These are phyloP conservation scores for Bostrychus sinensis DNA, from an alignment of 2,113 vertebrate genomes.

Conservation along the genomic window DNA sequence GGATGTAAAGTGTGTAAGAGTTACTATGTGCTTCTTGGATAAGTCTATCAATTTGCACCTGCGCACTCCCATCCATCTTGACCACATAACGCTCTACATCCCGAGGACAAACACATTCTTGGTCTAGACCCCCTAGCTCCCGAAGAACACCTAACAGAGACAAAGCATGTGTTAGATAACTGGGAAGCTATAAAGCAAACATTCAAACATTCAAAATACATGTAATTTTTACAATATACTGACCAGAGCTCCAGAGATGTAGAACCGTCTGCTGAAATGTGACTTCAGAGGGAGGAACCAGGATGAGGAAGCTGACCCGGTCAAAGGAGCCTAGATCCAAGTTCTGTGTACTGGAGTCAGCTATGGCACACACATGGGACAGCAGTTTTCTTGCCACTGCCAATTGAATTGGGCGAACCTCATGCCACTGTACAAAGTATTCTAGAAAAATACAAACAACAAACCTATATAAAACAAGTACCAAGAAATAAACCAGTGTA, in stretches of 20 bases:
- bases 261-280: constrained; percentile 93
- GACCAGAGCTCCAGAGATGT: constrained; percentile 94
- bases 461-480: constrained; percentile 24
- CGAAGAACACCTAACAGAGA: constrained; percentile 85
- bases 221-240: constrained; percentile 17
- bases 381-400: constrained; percentile 96
- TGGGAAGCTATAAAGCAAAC: background rate
- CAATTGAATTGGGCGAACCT: constrained; percentile 91
- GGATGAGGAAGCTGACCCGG: constrained; percentile 93
- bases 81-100: constrained; percentile 88
- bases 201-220: background rate
- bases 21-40: constrained; percentile 90
- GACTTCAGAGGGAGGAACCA: constrained; percentile 94
- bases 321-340: constrained; percentile 92
- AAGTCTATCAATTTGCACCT: constrained; percentile 85
- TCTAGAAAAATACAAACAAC: constrained; percentile 68
- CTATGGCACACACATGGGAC: constrained; percentile 96
- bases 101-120: constrained; percentile 82
- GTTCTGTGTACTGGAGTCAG: constrained; percentile 97
- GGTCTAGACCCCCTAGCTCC: constrained; percentile 90
- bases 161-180: background rate
- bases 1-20: constrained; percentile 92
- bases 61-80: constrained; percentile 88
- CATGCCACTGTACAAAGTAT: constrained; percentile 78
- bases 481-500: background rate